Base-by-base conservation (phyloP, 1,140 invertebrate genomes). In the Zaprionus lachaisei region DNA sequence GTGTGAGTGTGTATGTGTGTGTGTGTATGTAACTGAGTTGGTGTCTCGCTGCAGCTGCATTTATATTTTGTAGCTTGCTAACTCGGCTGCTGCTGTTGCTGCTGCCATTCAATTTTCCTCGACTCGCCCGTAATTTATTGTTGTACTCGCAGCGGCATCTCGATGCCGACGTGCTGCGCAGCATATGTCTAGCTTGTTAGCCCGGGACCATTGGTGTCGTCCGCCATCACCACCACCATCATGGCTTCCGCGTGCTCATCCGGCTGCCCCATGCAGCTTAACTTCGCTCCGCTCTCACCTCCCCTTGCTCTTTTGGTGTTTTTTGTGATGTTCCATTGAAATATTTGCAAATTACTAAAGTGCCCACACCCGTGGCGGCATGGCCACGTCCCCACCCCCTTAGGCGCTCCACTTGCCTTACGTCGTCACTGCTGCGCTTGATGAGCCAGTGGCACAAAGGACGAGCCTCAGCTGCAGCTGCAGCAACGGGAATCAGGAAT, bases 311-410 rank as follows among this genome's bases (percentile, higher is more conserved):
- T 47, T 69, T 81, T 47, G 6, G 41, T 17, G n/a, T 81, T 81
- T 67, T 71, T 84, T 79, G 55, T 67, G 62, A 81, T 84, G 79
- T 84, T 82, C 86, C 76, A 91, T 90, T 90, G 85, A 90, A 91
- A 90, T 90, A 90, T 90, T 90, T 82, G 82, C 86, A 90, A 90
- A 90, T 90, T 90, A 91, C 85, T 80, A 47, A 63, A 69, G 77
- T 73, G 28, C 68, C 69, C 68, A 41, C 20, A 51, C 61, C 22
- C 28, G 22, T 7, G 12, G 55, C 64, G 67, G 34, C 64, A 65
- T 71, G 72, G 47, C 44, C 68, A 15, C 2, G 14, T 5, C 38
- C 6, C 41, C n/a, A 1, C 38, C 5, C 14, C 15, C 5, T 26
- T 26, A 26, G 24, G 24, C 24, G 4, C 15, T 7, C 41, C 41